These are phyloP conservation scores for Laterallus jamaicensis DNA, from an alignment of 2,113 vertebrate species.

Conservation along the genomic window DNA sequence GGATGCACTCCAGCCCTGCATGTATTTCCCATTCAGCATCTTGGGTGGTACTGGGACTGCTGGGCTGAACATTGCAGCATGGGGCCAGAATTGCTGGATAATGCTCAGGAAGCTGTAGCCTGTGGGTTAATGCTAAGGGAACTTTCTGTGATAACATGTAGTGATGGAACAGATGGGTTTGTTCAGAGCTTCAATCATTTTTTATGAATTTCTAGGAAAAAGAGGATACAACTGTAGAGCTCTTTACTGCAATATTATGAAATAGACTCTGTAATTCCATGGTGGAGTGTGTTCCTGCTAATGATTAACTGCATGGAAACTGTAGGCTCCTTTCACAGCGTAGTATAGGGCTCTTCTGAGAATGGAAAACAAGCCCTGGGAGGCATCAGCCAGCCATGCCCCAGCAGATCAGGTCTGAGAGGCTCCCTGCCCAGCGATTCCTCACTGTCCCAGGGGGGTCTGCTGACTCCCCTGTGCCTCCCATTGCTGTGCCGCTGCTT, in stretches of 20 bases:
- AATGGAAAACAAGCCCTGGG: neutral
- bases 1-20: neutral
- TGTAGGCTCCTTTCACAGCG: fast-evolving
- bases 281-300: neutral
- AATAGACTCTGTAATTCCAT: neutral
- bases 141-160: neutral
- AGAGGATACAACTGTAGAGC: neutral
- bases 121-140: neutral
- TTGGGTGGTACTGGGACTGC: neutral
- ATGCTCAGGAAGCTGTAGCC: neutral
- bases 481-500: neutral
- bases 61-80: neutral
- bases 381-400: neutral
- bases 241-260: neutral
- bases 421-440: neutral
- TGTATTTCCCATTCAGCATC: neutral
- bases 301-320: neutral
- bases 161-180: neutral
- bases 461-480: fast-evolving
- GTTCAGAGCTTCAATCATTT: neutral
- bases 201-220: neutral
- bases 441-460: neutral
- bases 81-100: neutral
- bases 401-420: neutral
- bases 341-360: neutral